Base-by-base conservation (phyloP, 2,888 invertebrate genomes). In the Lucinisca nassula region DNA sequence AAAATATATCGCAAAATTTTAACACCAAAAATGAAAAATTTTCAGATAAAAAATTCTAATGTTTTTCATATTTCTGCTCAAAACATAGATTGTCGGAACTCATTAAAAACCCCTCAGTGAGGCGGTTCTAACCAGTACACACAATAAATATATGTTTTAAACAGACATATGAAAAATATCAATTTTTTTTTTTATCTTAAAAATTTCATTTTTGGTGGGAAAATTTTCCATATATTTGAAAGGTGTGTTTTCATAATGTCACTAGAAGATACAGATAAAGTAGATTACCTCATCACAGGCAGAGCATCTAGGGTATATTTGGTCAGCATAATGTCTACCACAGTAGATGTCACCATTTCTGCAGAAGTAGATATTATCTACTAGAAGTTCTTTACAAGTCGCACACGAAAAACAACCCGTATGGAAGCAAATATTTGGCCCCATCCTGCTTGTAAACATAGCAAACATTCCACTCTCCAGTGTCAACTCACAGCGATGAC, bases 221-320 rank as follows among this genome's bases (percentile, higher is more conserved):
- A n/a, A n/a, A n/a, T n/a, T n/a, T n/a, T n/a, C n/a, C n/a, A n/a
- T 49, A 14, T 21, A 21, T 14, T 49, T 49, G 14, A 49, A 49
- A 49, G 51, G 21, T 49, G 51, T 49, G 14, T 49, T 21, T 14
- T 21, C 21, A 49, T 49, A 49, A 49, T 49, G 14, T 21, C 51
- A 21, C 14, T 49, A 21, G 14, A 49, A 49, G 51, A 49, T n/a
- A n/a, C n/a, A n/a, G n/a, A n/a, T n/a, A n/a, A n/a, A n/a, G n/a
- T n/a, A n/a, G n/a, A n/a, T 76, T 73, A 94, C 94, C 93, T 94
- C 94, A 85, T 94, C 94, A 90, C 94, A 94, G 12, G 94, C 94
- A 10, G 90, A 90, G 87, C 94, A 94, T 21, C 94, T 86, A 0
- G 94, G 94, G 75, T 94, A 94, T 1, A 93, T 87, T 27, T 90